A percentile compares a stretch with the other conserved stretches of the same genome.
phyloP scores from a whole-genome alignment of 2,797 vertebrate species.

The Siniperca obscura region DNA sequence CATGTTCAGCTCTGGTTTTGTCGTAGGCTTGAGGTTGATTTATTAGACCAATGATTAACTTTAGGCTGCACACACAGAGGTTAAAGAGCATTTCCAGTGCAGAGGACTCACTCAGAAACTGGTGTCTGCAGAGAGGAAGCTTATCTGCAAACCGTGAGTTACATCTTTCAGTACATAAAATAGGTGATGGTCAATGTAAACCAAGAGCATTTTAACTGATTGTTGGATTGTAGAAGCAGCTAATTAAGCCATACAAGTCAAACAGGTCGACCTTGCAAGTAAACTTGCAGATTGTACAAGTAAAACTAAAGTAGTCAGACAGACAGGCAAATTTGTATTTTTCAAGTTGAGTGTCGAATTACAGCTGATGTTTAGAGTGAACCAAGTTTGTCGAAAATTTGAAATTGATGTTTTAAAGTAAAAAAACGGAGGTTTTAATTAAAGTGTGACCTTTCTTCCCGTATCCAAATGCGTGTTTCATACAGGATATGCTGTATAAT shows the following conservation, averaged over 20 bases:
- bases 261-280: not conserved
- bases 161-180: not conserved
- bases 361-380: too few species aligned
- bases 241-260: not conserved
- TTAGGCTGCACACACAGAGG: not conserved
- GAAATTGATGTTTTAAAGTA: too few species aligned
- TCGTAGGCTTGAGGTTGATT: fast-evolving
- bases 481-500: not conserved
- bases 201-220: not conserved
- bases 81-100: slow-evolving; percentile 42
- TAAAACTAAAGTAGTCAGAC: too few species aligned
- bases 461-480: not conserved
- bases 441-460: too few species aligned
- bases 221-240: not conserved
- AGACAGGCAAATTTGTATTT: too few species aligned
- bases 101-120: not conserved
- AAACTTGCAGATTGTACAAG: too few species aligned
- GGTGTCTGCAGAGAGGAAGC: slow-evolving; percentile 11
- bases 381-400: too few species aligned
- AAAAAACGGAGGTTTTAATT: too few species aligned
- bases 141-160: slow-evolving; percentile 40
- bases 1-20: not conserved
- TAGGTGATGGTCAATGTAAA: not conserved
- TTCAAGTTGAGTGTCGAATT: too few species aligned
- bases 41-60: slow-evolving; percentile 63